Evolutionary conservation across 2,113 vertebrate species (phyloP).

Genomic region (Rhombomys opimus): DNA sequence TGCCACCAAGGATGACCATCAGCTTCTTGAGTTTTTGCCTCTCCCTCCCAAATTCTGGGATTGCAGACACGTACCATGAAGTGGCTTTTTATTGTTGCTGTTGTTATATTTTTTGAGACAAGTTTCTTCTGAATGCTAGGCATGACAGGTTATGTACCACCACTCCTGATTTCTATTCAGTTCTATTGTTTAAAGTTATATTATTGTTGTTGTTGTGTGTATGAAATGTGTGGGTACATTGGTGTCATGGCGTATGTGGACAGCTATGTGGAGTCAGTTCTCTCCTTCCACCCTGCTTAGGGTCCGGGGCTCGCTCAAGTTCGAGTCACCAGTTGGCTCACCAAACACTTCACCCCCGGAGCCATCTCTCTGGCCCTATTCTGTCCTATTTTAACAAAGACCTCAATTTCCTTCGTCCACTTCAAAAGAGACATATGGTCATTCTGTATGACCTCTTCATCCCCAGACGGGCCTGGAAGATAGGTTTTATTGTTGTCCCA

Average conservation of each 20-base stretch:
- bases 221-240: neutral
- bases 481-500: neutral
- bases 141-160: neutral
- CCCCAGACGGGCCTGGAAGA: neutral
- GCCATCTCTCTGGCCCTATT: neutral
- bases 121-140: neutral
- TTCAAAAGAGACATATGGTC: conserved; percentile 38
- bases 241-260: neutral
- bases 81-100: neutral
- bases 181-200: neutral
- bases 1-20: neutral
- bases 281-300: neutral
- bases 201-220: too few species aligned
- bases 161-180: neutral
- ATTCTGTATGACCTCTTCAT: neutral
- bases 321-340: neutral
- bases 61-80: too few species aligned
- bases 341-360: neutral
- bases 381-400: conserved; percentile 47
- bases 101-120: neutral
- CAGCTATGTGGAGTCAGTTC: too few species aligned
- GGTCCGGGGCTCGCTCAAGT: neutral
- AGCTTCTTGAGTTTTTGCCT: neutral
- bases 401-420: neutral
- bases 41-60: neutral